Evolutionary conservation across 2,888 invertebrate genomes (phyloP).

Genomic region (Patella depressa): DNA sequence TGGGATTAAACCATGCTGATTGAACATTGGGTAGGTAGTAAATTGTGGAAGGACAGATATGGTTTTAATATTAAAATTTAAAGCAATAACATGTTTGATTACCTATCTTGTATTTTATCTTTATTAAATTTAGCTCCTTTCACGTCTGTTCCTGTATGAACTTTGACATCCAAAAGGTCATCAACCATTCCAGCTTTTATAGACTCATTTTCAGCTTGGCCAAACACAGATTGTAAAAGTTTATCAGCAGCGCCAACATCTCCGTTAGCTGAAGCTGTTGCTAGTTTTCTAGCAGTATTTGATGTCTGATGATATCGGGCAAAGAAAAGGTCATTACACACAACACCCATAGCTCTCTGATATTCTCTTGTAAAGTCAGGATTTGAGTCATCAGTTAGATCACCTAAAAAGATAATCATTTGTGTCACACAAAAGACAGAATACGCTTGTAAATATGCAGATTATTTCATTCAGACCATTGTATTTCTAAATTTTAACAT

Average conservation of each 20-base stretch:
- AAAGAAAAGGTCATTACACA: conserved; percentile 69
- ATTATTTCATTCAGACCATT: too few species aligned
- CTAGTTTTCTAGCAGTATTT: conserved; percentile 37
- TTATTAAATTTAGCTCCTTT: conserved; percentile 63
- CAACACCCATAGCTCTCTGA: conserved; percentile 63
- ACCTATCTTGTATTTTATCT: conserved; percentile 62
- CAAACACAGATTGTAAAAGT: conserved; percentile 61
- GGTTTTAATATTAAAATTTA: too few species aligned
- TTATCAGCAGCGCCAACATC: conserved; percentile 42
- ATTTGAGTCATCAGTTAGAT: conserved; percentile 64
- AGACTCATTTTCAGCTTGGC: conserved; percentile 61
- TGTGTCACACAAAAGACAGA: background rate
- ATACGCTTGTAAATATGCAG: too few species aligned
- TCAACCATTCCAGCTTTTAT: conserved; percentile 63
- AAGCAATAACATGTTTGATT: background rate
- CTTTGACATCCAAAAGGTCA: conserved; percentile 61
- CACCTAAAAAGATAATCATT: conserved; percentile 48
- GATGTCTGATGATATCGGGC: conserved; percentile 59
- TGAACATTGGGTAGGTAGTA: too few species aligned
- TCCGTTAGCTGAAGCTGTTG: conserved; percentile 37
- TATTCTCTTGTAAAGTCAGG: conserved; percentile 65
- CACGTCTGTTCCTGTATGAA: conserved; percentile 60
- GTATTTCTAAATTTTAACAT: too few species aligned
- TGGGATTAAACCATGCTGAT: too few species aligned
- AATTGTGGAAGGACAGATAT: too few species aligned